Evolutionary conservation across 2,797 vertebrate species (phyloP).

Genomic region (Orientallactaga sibirica): DNA sequence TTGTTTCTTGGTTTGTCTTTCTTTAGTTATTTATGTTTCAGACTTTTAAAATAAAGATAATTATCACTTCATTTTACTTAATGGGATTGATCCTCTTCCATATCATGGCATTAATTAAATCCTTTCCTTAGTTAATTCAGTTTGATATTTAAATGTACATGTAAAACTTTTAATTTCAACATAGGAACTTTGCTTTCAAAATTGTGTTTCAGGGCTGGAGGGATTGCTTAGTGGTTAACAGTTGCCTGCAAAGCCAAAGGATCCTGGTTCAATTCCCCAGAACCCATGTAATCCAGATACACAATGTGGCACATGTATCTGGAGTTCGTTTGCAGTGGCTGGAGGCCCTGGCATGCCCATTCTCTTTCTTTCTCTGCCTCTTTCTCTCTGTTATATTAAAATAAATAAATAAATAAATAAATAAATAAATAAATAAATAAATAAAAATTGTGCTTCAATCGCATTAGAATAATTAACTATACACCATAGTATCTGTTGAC

Average conservation of each 20-base stretch:
- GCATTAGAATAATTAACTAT: not conserved
- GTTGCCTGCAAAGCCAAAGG: too few species aligned
- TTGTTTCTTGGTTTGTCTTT: not conserved
- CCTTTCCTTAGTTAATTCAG: not conserved
- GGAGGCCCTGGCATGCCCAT: too few species aligned
- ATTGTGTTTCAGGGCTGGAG: not conserved
- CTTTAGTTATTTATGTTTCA: not conserved
- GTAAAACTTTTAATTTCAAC: not conserved
- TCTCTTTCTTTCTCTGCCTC: too few species aligned
- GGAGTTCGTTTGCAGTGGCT: too few species aligned
- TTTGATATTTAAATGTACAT: not conserved
- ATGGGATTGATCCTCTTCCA: not conserved
- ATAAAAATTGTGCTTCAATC: not conserved
- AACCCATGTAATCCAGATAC: too few species aligned
- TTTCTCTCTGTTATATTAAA: too few species aligned
- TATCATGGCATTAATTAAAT: not conserved
- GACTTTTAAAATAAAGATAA: not conserved
- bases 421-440: too few species aligned
- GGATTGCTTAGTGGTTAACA: too few species aligned
- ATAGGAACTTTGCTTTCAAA: not conserved
- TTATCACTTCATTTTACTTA: conserved; percentile 3
- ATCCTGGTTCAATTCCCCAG: too few species aligned
- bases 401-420: too few species aligned
- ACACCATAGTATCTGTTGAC: not conserved
- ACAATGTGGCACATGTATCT: too few species aligned